Percentiles rank a stretch among this genome's conserved stretches.
Evolutionary conservation across 2,113 vertebrate genomes (phyloP).

Genomic region (Okapia johnstoni): DNA sequence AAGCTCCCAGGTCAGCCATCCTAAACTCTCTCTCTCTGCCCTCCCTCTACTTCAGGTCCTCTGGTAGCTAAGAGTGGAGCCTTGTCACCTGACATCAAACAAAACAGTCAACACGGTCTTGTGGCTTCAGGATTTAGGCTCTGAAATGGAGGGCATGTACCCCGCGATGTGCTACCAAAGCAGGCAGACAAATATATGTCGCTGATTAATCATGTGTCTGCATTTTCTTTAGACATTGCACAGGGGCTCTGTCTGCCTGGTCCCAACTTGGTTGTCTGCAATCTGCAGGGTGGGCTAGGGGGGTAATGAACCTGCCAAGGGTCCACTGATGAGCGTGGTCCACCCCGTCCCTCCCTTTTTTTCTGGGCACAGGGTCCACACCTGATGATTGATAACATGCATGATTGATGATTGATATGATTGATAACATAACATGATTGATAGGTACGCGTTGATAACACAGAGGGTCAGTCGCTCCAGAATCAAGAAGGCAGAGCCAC

Average conservation of each 20-base stretch:
- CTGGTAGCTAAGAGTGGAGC: rapidly evolving
- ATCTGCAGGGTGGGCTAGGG: not conserved
- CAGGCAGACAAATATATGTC: not conserved
- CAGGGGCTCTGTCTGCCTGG: rapidly evolving
- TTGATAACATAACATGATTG: not conserved
- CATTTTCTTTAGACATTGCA: rapidly evolving
- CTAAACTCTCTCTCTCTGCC: not conserved
- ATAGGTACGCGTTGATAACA: not conserved
- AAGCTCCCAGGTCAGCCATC: not conserved
- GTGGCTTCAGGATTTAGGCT: not conserved
- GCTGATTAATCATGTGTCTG: rapidly evolving
- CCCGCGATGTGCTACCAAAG: rapidly evolving
- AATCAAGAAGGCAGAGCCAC: not conserved
- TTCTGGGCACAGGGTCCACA: no score
- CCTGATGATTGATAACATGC: not conserved
- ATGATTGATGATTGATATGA: not conserved
- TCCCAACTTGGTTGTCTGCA: rapidly evolving
- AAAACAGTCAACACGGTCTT: not conserved
- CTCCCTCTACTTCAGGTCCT: not conserved
- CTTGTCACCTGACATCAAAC: not conserved
- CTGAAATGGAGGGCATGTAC: rapidly evolving
- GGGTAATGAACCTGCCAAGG: not conserved
- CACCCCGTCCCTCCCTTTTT: no score
- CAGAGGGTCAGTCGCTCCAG: rapidly evolving
- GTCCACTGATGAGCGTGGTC: rapidly evolving